Evolutionary conservation across 2,797 vertebrate genomes (phyloP), one percentile per base, ranked within the genome.

Genomic region (Etheostoma perlongum): DNA sequence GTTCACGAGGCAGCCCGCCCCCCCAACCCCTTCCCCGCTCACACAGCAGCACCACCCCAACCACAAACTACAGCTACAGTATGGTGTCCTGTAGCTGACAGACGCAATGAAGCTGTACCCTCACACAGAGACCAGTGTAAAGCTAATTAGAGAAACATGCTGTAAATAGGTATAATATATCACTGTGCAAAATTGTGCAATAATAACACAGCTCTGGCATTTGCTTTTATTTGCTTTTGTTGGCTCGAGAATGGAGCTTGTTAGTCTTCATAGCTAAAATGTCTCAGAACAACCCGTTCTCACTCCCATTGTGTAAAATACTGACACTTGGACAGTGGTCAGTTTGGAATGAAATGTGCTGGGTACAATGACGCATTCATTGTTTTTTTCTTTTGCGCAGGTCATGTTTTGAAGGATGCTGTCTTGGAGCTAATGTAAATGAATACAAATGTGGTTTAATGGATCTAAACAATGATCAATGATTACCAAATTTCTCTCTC

Each of bases 141-240:
- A 40, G 80, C 77, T 84, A 88, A 91, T 89, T 88, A 88, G 75
- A 76, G 78, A 81, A 74, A 70, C 75, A 76, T 62, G 52, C 23
- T 16, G 60, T 68, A 67, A 82, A 85, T 60, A 75, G 83, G 76
- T 79, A 40, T 40, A 42, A 80, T 87, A 78, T 51, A 85, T 90
- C 84, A 84, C 62, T 4, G 21, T 14, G 64, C 61, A 83, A 86
- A 88, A 85, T 76, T 80, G 62, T 61, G 72, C 76, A 69, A 33
- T 82, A 86, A 89, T 84, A 88, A 89, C 70, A 75, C 80, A 48
- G 66, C 70, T 77, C 59, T 89, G 79, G 76, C 81, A 83, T 87
- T 87, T 87, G 76, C 81, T 69, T 86, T 42, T 33, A 72, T 85
- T 78, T 77, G 78, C 66, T 61, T 76, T 63, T 42, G 75, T 64